phyloP scores from a whole-genome alignment of 2,113 vertebrate species.

The Ictalurus furcatus region DNA sequence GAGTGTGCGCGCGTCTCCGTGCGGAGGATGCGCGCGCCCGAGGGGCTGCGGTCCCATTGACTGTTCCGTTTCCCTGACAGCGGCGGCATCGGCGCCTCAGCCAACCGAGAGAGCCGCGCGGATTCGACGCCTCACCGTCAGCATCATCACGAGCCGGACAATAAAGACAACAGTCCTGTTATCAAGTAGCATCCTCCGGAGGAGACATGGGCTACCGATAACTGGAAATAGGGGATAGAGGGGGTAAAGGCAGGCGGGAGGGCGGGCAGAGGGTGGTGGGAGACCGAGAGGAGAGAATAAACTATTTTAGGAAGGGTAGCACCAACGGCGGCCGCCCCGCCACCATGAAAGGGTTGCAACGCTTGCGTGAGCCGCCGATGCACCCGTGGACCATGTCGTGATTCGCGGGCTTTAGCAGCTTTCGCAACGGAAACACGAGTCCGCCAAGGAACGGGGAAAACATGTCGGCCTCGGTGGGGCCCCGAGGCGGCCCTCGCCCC shows the following conservation, averaged over 20 bases:
- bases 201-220: constrained; percentile 81
- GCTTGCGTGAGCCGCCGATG: constrained; percentile 72
- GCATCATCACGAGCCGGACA: constrained; percentile 51
- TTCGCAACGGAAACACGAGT: constrained; percentile 72
- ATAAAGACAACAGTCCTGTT: constrained; percentile 53
- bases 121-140: constrained; percentile 70
- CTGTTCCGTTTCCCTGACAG: constrained; percentile 79
- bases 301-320: constrained; percentile 63
- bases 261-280: constrained; percentile 64
- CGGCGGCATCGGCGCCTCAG: constrained; percentile 64
- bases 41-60: constrained; percentile 85
- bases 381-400: constrained; percentile 83
- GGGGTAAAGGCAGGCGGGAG: constrained; percentile 25
- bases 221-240: constrained; percentile 72
- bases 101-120: constrained; percentile 65
- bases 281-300: constrained; percentile 65
- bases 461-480: constrained; percentile 93
- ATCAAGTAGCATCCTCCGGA: constrained; percentile 59
- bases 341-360: constrained; percentile 83
- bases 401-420: constrained; percentile 72
- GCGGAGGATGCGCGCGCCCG: constrained; percentile 71
- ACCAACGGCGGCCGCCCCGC: constrained; percentile 74
- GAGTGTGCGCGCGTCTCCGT: constrained; percentile 72
- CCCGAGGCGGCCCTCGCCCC: constrained; percentile 90
- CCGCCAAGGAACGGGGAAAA: constrained; percentile 72